Evolutionary conservation across 2,113 vertebrate species (phyloP), one percentile per base, ranked within the genome.

Genomic region (Eubucco bourcierii): DNA sequence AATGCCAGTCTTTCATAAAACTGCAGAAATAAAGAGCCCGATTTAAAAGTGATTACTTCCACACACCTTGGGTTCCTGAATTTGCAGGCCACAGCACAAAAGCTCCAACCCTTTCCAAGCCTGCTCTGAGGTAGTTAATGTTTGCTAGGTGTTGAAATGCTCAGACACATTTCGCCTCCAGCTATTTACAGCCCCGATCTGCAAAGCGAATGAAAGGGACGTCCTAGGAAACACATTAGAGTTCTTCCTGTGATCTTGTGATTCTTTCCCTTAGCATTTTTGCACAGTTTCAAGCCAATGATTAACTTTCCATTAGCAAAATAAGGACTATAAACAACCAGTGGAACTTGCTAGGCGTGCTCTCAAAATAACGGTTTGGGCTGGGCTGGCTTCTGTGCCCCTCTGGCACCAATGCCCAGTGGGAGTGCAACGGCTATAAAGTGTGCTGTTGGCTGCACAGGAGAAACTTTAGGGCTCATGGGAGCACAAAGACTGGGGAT

Each of bases 271-370:
- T 81, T 66, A 28, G 68, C 16, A 29, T 84, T 87, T 91, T 73
- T 95, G 74, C 82, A 75, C 52, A 31, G 72, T 61, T 68, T 63
- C 53, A 86, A 90, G 90, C 55, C 84, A 93, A 87, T 84, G 47
- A 94, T 94, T 95, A 94, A 91, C 88, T 93, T 95, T 94, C 66
- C 87, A 84, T 61, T 52, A 84, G 56, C 55, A 80, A 71, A 84
- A 58, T 7, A 24, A 78, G 17, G 72, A 63, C 73, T 75, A 15
- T 46, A 88, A 91, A 90, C 4, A 21, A 60, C 28, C 0, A 0
- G 28, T 50, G 23, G 47, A 65, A 46, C 39, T 73, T 65, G 39
- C 39, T 46, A 21, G 23, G 53, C 6, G 2, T 47, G 81, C 55
- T 74, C 53, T 34, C 61, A 86, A 82, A 80, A 80, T 75, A 66